A percentile compares a stretch with the other conserved stretches of the same genome.
phyloP scores from a whole-genome alignment of 2,888 invertebrate genomes.

The Calameuta idolon region DNA sequence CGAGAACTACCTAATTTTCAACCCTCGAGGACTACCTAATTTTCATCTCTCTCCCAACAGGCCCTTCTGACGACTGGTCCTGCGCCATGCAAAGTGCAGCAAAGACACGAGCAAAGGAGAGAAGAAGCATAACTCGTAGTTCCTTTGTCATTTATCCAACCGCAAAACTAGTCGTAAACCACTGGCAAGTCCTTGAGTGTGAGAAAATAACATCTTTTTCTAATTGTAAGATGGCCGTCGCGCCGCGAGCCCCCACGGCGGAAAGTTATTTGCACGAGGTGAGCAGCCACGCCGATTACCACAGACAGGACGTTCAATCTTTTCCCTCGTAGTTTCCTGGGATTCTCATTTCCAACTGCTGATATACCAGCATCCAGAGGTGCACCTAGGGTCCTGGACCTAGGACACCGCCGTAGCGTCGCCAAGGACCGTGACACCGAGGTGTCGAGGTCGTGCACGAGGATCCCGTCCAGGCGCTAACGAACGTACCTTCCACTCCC shows the following conservation, averaged over 20 bases:
- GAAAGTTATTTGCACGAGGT: slow-evolving; percentile 41
- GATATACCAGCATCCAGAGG: not conserved
- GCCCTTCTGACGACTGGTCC: not conserved
- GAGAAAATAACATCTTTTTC: slow-evolving; percentile 42
- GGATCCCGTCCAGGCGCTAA: slow-evolving; percentile 41
- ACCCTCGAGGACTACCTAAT: slow-evolving; percentile 44
- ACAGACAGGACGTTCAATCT: slow-evolving; percentile 1
- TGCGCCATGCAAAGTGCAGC: not conserved
- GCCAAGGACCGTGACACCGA: slow-evolving; percentile 11
- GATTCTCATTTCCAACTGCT: not conserved
- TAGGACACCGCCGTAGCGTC: slow-evolving; percentile 1
- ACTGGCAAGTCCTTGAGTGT: slow-evolving; percentile 39
- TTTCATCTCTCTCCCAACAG: slow-evolving; percentile 42
- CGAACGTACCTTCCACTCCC: slow-evolving; percentile 37
- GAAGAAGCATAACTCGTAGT: not conserved
- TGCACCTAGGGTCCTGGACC: not conserved
- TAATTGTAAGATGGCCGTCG: not conserved
- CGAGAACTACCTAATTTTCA: slow-evolving; percentile 45
- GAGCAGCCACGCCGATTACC: slow-evolving; percentile 39
- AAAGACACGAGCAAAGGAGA: not conserved
- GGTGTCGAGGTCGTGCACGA: slow-evolving; percentile 35
- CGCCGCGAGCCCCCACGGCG: slow-evolving; percentile 31
- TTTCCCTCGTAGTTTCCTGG: not conserved
- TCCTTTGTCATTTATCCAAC: slow-evolving; percentile 48
- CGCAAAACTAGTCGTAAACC: slow-evolving; percentile 52